Evolutionary conservation across 2,113 vertebrate species (phyloP), one percentile per base, ranked within the genome.

Genomic region (Lota lota): DNA sequence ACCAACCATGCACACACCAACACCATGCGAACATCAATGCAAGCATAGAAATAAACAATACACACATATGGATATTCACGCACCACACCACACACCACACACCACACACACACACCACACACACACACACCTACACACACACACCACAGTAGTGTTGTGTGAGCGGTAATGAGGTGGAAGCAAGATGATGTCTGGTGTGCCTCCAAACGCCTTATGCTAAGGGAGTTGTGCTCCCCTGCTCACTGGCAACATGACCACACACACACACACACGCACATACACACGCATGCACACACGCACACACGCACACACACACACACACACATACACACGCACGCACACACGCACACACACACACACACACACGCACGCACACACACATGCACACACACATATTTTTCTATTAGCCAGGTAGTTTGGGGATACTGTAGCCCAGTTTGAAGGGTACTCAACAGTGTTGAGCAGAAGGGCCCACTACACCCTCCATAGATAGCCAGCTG

Each of bases 151-250:
- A 28, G 40, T 67, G 75, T 73, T 82, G 64, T 82, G 64, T 65
- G 72, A 80, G 78, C 66, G 75, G 85, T 81, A 84, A 87, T 81
- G 83, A 84, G 80, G 76, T 72, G 81, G 72, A 61, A 79, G 68
- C 74, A 66, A 76, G 73, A 70, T 66, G 76, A 77, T 3, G 72
- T 70, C 76, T 72, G 65, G 76, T 79, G 75, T 69, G 65, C 79
- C 81, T 85, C 81, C 64, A 40, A 77, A 66, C 71, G 80, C 81
- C 81, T 82, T 87, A 79, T 85, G 66, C 59, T 79, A 58, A 33
- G 65, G 84, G 83, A 83, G 78, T 78, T 33, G 28, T 33, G 28
- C 28, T 76, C 64, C 20, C 56, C 58, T 62, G 63, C 72, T 69
- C 63, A 3, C 61, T 67, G 53, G 72, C 77, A 66, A 81, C 73